phyloP scores from a whole-genome alignment of 2,797 vertebrate species.

The Coendou prehensilis region DNA sequence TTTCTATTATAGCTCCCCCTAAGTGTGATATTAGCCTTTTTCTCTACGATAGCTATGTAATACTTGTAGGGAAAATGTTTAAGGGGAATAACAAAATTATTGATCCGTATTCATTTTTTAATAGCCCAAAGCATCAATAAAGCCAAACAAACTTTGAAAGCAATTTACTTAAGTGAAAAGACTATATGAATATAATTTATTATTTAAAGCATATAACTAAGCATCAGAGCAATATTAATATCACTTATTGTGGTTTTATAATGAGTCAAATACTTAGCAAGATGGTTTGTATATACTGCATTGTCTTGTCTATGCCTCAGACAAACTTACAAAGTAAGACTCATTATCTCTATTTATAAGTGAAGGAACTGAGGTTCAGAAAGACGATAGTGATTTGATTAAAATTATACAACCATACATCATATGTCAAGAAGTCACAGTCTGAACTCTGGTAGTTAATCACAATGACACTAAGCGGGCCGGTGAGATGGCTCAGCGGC shows the following conservation, averaged over 20 bases:
- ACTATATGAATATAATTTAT: background rate
- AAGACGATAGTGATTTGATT: background rate
- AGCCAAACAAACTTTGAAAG: background rate
- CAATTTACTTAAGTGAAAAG: background rate
- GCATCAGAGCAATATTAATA: background rate
- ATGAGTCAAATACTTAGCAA: background rate
- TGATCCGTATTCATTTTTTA: background rate
- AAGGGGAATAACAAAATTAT: conserved; percentile 21
- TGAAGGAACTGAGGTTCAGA: conserved; percentile 13
- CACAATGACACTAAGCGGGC: background rate
- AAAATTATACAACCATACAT: background rate
- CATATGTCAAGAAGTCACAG: background rate
- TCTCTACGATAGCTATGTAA: background rate
- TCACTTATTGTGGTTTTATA: conserved; percentile 12
- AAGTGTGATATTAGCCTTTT: background rate
- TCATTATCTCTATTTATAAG: background rate
- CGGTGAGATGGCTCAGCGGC: no score
- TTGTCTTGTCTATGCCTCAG: background rate
- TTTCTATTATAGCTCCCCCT: background rate
- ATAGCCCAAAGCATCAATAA: background rate
- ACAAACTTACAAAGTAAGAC: background rate
- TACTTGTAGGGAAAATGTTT: background rate
- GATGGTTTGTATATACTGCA: background rate
- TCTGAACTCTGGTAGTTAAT: background rate
- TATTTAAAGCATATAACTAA: conserved; percentile 7